Percentiles rank a stretch among this genome's conserved stretches.
Conservation (phyloP, 2,113 vertebrate genomes). For the Dasypus novemcinctus region DNA sequence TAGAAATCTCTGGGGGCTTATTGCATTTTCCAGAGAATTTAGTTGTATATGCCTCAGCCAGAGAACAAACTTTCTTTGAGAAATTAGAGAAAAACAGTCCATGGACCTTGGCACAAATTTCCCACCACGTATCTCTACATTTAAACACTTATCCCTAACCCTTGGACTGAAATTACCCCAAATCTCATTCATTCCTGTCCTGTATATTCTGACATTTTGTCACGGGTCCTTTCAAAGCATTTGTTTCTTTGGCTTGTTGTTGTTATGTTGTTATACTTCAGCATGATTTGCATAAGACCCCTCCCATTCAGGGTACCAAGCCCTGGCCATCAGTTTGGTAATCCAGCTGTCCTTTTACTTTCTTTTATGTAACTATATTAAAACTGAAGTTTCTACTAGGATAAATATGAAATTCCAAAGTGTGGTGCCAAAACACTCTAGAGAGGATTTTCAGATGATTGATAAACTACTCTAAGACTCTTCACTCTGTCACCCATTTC, state of each 20-base stretch:
- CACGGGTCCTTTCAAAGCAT: background rate
- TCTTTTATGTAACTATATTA: background rate
- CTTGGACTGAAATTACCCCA: background rate
- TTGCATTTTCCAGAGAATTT: conserved; percentile 8
- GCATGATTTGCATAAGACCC: background rate
- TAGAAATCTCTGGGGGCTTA: background rate
- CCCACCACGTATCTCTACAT: background rate
- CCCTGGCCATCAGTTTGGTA: background rate
- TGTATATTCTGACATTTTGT: background rate
- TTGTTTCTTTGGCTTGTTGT: background rate
- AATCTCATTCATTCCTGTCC: background rate
- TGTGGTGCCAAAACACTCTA: background rate
- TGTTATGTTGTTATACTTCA: background rate
- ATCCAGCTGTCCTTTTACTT: background rate
- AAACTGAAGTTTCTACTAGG: background rate
- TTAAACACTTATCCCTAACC: background rate
- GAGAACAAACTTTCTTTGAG: background rate
- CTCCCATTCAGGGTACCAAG: background rate
- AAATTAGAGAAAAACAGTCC: background rate
- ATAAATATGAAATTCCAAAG: background rate
- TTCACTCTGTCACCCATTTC: background rate
- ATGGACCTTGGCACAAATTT: background rate
- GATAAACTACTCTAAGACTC: background rate
- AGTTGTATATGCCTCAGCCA: background rate
- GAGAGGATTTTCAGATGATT: background rate